Conservation (phyloP, 1,140 invertebrate species). For the Tetramorium parvispinum region DNA sequence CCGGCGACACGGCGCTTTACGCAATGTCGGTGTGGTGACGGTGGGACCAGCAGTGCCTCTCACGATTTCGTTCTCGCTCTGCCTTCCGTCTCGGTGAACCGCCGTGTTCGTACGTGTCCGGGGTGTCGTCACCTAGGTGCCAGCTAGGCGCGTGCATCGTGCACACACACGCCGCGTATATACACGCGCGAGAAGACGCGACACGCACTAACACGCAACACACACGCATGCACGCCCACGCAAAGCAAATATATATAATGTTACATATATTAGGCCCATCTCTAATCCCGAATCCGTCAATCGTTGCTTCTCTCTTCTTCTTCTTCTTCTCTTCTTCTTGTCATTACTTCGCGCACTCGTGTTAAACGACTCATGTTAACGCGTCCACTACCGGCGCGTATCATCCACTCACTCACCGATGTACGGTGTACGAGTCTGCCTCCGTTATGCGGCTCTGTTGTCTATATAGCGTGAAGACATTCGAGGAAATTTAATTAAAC, state of each 20-base stretch:
- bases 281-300: conserved; percentile 25
- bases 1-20: conserved; percentile 83
- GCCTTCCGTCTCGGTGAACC: conserved; percentile 66
- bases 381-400: conserved; percentile 22
- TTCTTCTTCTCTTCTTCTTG: conserved; percentile 4
- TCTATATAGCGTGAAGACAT: conserved; percentile 5
- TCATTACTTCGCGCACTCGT: conserved; percentile 14
- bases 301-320: background rate
- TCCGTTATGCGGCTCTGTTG: background rate
- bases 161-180: background rate
- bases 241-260: background rate
- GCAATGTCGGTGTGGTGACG: conserved; percentile 79
- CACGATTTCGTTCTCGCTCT: conserved; percentile 76
- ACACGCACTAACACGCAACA: background rate
- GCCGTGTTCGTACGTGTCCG: conserved; percentile 66
- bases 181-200: too few relatives aligned
- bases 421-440: conserved; percentile 1
- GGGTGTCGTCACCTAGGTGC: conserved; percentile 61
- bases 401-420: background rate
- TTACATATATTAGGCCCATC: background rate
- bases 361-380: background rate
- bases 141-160: background rate
- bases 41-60: conserved; percentile 80
- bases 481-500: conserved; percentile 45
- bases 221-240: background rate